phyloP scores from a whole-genome alignment of 2,797 vertebrate species.

The Syngnathus rostellatus region DNA sequence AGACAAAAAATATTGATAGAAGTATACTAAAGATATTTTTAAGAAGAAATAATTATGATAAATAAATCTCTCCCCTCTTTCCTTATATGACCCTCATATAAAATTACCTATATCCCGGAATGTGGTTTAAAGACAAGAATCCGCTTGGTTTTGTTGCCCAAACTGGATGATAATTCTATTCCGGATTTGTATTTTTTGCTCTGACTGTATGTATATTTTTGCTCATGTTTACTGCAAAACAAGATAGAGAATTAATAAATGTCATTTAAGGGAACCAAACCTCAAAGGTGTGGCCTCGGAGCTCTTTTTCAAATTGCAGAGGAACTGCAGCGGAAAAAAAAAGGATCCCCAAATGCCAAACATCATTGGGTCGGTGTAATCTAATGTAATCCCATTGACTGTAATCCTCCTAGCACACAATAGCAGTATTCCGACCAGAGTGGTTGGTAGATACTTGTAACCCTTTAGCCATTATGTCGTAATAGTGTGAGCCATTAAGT shows the following conservation, averaged over 20 bases:
- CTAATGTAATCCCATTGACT: constrained; percentile 31
- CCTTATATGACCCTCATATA: neutral
- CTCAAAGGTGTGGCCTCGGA: constrained; percentile 13
- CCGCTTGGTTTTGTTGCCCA: constrained; percentile 22
- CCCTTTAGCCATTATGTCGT: neutral
- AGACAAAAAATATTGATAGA: neutral
- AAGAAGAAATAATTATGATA: neutral
- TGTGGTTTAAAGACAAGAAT: neutral
- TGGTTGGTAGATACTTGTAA: neutral
- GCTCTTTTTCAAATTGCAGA: neutral
- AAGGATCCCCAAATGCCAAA: neutral
- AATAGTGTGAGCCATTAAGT: neutral
- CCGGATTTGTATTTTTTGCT: constrained; percentile 53
- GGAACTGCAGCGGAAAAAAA: neutral
- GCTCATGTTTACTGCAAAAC: constrained; percentile 70
- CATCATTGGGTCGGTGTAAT: neutral
- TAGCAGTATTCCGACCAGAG: neutral
- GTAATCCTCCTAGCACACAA: constrained; percentile 29
- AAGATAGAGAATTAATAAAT: constrained; percentile 71
- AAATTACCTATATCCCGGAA: neutral
- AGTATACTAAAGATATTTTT: neutral
- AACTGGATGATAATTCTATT: constrained; percentile 43
- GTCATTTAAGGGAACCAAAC: constrained; percentile 57
- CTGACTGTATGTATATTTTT: constrained; percentile 68
- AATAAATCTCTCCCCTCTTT: neutral